Base-by-base conservation (phyloP, 2,113 vertebrate genomes). In the Sclerurus mexicanus region DNA sequence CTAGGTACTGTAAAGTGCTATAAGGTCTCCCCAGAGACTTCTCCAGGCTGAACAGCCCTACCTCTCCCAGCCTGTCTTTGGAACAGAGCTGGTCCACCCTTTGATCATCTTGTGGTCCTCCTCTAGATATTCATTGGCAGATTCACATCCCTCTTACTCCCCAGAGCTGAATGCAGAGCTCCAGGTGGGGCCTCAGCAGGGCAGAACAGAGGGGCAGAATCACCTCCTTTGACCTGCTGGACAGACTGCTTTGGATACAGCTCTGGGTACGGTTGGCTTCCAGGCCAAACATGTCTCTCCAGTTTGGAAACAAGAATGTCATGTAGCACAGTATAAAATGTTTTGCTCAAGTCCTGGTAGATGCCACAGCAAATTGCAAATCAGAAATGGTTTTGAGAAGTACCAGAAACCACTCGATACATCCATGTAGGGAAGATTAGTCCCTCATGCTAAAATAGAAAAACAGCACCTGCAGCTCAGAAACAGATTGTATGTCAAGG, bases 191-290 rank as follows among this genome's bases (percentile, higher is more conserved):
- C 75, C 30, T 69, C 17, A 75, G 0, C 60, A 37, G 19, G 60
- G 46, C 8, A 1, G 23, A 81, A 46, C 60, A 75, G 53, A 82
- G 53, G 20, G 55, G 30, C 55, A 68, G 69, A 55, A 76, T 68
- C 21, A 14, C 21, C 71, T 83, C 79, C 25, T 30, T 55, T 2
- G 7, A 18, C 24, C 39, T 69, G 62, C 78, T 89, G 55, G 30
- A 4, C n/a, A 47, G 0, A 0, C 12, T 6, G 30, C 30, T 22
- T 18, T 31, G 47, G 25, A 1, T 35, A 40, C n/a, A 75, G 47
- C n/a, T 39, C 47, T 10, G 30, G 24, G 68, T 14, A 55, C 4
- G 39, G 30, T 0, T 31, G n/a, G 21, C 5, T 47, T 47, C 40
- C 31, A n/a, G 25, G 14, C 14, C 30, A 55, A 69, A 55, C 7